phyloP scores from a whole-genome alignment of 1,140 invertebrate genomes.

The Coenobita brevimanus region DNA sequence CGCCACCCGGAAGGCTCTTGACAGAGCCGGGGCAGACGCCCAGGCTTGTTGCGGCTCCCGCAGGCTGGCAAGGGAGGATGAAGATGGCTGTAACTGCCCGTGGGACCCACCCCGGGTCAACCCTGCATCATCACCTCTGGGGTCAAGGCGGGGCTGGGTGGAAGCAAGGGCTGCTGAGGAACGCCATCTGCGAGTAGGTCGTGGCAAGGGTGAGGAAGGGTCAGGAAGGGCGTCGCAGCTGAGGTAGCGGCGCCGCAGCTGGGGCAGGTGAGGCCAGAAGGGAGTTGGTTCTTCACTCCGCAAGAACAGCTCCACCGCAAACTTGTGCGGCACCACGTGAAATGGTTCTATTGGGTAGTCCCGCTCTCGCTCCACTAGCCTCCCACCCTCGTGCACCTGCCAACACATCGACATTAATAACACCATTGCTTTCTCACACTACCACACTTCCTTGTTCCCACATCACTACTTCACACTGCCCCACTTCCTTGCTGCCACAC shows the following conservation, averaged over 20 bases:
- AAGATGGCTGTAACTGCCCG: not conserved
- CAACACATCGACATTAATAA: not conserved
- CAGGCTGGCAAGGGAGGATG: slow-evolving; percentile 5
- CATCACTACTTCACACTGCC: too few relatives aligned
- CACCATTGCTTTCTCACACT: not conserved
- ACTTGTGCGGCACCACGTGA: slow-evolving; percentile 63
- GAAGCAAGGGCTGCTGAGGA: not conserved
- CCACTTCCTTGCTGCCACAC: too few relatives aligned
- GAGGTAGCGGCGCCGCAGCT: slow-evolving; percentile 60
- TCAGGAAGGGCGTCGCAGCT: slow-evolving; percentile 2
- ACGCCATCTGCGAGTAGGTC: not conserved
- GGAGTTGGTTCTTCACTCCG: slow-evolving; percentile 20
- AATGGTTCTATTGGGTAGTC: slow-evolving; percentile 64
- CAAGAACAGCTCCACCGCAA: slow-evolving; percentile 59
- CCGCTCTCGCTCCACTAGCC: slow-evolving; percentile 2
- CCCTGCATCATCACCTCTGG: not conserved
- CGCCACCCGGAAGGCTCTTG: slow-evolving; percentile 54
- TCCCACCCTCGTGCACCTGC: slow-evolving; percentile 21
- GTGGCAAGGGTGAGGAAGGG: not conserved
- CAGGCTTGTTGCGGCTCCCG: not conserved
- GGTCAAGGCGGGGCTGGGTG: not conserved
- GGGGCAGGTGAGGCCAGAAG: slow-evolving; percentile 55
- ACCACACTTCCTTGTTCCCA: not conserved
- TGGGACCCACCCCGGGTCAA: slow-evolving; percentile 28
- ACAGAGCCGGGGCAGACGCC: slow-evolving; percentile 34